Conservation (phyloP, 2,888 invertebrate species). For the Lasioglossum malachurum region DNA sequence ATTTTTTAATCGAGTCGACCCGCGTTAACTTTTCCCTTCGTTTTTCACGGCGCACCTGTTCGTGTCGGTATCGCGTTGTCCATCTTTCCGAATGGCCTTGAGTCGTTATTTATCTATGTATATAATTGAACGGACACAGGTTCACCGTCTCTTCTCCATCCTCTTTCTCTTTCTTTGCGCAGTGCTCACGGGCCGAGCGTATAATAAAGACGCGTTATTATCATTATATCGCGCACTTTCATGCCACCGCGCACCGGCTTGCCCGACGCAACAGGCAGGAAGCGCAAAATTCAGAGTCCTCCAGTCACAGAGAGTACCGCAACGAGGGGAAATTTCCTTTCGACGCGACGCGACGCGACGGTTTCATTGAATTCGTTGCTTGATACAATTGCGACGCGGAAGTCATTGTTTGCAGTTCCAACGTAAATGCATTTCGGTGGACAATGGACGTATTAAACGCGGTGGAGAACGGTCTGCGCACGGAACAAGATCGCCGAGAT, state of each 20-base stretch:
- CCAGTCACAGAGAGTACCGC: background rate
- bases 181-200: background rate
- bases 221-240: background rate
- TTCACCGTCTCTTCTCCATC: background rate
- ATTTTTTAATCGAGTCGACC: background rate
- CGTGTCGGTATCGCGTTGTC: background rate
- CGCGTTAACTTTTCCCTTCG: background rate
- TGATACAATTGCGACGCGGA: slow-evolving; percentile 18
- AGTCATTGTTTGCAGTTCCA: slow-evolving; percentile 7
- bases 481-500: background rate
- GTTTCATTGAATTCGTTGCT: slow-evolving; percentile 22
- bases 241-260: background rate
- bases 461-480: background rate
- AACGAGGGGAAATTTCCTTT: slow-evolving; percentile 7
- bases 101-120: background rate
- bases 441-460: slow-evolving; percentile 4
- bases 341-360: background rate
- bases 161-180: background rate
- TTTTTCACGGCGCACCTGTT: slow-evolving; percentile 27
- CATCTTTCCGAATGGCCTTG: background rate
- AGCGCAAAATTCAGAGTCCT: slow-evolving; percentile 3
- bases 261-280: slow-evolving; percentile 2
- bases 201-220: slow-evolving; percentile 1
- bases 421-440: background rate
- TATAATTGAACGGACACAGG: background rate